Percentiles rank a stretch among this genome's conserved stretches.
These are phyloP conservation scores for Holocentrus rufus DNA, from an alignment of 2,797 vertebrate genomes.

Conservation along the genomic window DNA sequence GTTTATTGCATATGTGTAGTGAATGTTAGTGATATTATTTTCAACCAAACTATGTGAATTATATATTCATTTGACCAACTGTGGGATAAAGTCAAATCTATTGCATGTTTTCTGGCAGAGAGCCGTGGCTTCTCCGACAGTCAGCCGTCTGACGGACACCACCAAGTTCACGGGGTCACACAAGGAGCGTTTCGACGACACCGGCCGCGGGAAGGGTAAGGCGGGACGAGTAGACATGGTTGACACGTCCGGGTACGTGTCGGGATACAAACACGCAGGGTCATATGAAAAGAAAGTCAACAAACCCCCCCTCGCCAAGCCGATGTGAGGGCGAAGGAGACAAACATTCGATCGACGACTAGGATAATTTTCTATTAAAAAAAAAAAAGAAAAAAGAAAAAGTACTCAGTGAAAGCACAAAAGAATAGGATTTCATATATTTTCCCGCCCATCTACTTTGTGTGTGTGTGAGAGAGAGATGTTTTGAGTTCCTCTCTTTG, in stretches of 20 bases:
- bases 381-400: constrained; percentile 8
- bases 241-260: constrained; percentile 93
- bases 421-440: constrained; percentile 75
- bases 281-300: constrained; percentile 93
- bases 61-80: background rate
- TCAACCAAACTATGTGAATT: background rate
- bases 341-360: constrained; percentile 68
- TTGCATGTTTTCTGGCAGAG: constrained; percentile 54
- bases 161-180: constrained; percentile 96
- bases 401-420: constrained; percentile 79
- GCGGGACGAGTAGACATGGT: constrained; percentile 93
- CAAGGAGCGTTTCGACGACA: constrained; percentile 94
- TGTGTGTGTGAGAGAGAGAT: constrained; percentile 58
- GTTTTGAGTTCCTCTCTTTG: constrained; percentile 74
- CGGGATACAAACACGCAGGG: constrained; percentile 94
- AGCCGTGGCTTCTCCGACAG: constrained; percentile 78
- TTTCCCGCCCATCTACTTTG: constrained; percentile 67
- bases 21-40: background rate
- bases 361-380: constrained; percentile 75
- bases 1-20: no score
- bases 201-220: constrained; percentile 93
- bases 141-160: constrained; percentile 94
- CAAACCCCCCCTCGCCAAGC: constrained; percentile 74
- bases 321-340: constrained; percentile 73
- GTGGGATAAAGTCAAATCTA: constrained; percentile 3